Conservation (phyloP, 1,140 invertebrate species). For the Fopius arisanus region DNA sequence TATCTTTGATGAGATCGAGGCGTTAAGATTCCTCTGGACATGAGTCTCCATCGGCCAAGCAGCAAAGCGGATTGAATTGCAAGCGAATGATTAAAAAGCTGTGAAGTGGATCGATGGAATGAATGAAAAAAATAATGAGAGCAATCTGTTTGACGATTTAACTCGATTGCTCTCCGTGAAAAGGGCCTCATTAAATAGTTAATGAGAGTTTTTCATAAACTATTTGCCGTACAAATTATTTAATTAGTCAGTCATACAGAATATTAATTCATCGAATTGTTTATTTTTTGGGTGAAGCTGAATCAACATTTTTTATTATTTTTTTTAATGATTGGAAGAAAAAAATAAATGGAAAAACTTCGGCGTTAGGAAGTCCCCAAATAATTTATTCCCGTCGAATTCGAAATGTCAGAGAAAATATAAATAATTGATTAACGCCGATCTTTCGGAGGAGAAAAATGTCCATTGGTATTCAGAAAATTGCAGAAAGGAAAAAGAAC, state of each 20-base stretch:
- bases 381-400: too few species aligned
- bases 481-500: too few species aligned
- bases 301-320: too few species aligned
- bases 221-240: neutral
- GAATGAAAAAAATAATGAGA: neutral
- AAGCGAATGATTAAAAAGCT: neutral
- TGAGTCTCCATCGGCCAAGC: neutral
- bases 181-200: neutral
- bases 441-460: too few species aligned
- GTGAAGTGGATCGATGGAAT: neutral
- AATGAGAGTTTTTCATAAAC: neutral
- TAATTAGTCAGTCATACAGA: neutral
- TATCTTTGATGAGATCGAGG: neutral
- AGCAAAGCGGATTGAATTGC: neutral
- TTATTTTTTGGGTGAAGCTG: neutral
- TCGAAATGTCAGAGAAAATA: too few species aligned
- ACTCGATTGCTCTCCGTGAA: neutral
- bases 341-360: too few species aligned
- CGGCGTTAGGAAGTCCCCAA: too few species aligned
- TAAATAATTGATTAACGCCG: too few species aligned
- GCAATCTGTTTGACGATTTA: neutral
- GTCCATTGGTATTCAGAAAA: too few species aligned
- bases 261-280: neutral
- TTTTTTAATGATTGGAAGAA: too few species aligned
- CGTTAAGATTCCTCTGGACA: slow-evolving; percentile 1